These are phyloP conservation scores for Heterodera schachtii DNA, from an alignment of 1,140 invertebrate genomes.

Conservation along the genomic window DNA sequence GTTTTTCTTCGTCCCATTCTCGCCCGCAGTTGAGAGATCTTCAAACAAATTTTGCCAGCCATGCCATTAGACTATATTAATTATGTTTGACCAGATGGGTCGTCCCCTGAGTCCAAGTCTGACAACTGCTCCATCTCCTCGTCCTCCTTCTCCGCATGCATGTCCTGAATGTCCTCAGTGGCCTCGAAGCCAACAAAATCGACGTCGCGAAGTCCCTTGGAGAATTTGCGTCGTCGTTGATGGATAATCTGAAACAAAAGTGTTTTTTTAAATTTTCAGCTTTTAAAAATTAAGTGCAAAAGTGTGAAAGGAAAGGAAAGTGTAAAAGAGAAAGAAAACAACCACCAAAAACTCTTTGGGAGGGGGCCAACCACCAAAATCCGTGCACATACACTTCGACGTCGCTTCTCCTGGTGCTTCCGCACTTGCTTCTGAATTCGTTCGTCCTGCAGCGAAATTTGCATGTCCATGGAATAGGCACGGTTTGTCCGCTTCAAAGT, in stretches of 20 bases:
- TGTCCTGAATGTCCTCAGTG: conserved; percentile 63
- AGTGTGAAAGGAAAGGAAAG: background rate
- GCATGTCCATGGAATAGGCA: conserved; percentile 64
- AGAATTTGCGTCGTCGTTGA: conserved; percentile 57
- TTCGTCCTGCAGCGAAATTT: conserved; percentile 50
- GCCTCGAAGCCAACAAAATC: conserved; percentile 61
- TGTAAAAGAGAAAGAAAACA: background rate
- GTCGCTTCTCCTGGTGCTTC: conserved; percentile 40
- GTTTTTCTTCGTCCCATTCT: conserved; percentile 66
- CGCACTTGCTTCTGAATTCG: conserved; percentile 19
- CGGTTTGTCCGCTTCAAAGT: conserved; percentile 40
- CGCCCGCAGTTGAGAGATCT: conserved; percentile 7
- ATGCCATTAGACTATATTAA: too few relatives aligned
- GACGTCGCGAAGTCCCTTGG: conserved; percentile 54
- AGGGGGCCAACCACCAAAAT: conserved; percentile 2
- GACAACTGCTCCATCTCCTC: conserved; percentile 36
- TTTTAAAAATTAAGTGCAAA: background rate
- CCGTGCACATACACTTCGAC: conserved; percentile 41
- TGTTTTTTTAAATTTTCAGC: background rate
- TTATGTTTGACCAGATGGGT: background rate
- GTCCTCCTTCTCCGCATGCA: conserved; percentile 51
- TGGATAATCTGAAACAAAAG: conserved; percentile 56
- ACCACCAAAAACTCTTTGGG: conserved; percentile 4
- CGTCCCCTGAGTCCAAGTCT: conserved; percentile 21
- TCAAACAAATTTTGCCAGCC: background rate